Base-by-base conservation (phyloP, 2,888 invertebrate genomes). In the Morpho deidamia region DNA sequence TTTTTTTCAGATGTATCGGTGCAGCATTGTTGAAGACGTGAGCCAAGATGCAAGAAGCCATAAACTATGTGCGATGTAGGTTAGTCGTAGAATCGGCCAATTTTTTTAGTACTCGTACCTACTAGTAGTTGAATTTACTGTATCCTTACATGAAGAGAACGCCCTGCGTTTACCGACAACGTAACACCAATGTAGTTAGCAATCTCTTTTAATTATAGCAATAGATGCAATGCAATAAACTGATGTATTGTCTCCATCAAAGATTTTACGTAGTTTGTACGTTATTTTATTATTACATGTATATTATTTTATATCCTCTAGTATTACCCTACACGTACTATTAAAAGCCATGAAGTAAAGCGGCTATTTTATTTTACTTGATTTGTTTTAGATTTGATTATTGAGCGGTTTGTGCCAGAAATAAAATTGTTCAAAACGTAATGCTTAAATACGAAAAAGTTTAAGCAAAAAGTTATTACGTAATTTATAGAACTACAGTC, bases 11-110 rank as follows among this genome's bases (percentile, higher is more conserved):
- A 34, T 42, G 33, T 34, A 14, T 51, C 11, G 48, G 58, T 68
- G 69, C 75, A 80, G 74, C 66, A 69, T 55, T 62, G 57, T 59
- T 48, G 64, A 68, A 67, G 72, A 69, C 56, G 60, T 66, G 40
- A 41, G 37, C 39, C 33, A 47, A 38, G 23, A 58, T 60, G 46
- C 64, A 65, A 68, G 71, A 69, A 59, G 61, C 66, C 64, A 47
- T 58, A 58, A 63, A 63, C 61, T 60, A 63, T 65, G 72, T 66
- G 68, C 71, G 73, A 75, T 54, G 67, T 81, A 75, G 72, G 73
- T 74, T 73, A 76, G 78, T 72, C 64, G 65, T 71, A 53, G 35
- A 34, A 7, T 56, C 46, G 53, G 53, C 49, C 46, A 48, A 42
- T 37, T 23, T 35, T n/a, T 38, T 10, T 43, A 45, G 45, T 40